Base-by-base conservation (phyloP, 2,888 invertebrate genomes). In the Seladonia tumulorum region DNA sequence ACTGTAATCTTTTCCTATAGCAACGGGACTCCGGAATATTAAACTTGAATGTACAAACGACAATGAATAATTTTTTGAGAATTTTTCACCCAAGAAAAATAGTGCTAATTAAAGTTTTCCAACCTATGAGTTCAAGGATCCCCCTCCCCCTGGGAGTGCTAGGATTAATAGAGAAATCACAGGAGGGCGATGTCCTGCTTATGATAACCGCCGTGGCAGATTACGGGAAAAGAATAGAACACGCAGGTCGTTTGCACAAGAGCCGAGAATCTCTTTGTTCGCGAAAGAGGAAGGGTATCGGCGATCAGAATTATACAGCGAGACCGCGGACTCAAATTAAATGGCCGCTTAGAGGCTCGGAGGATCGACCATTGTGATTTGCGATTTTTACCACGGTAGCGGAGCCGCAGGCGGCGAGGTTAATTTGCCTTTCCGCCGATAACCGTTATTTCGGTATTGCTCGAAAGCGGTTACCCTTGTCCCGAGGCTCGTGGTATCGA, bases 311-410 rank as follows among this genome's bases (percentile, higher is more conserved):
- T 88, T 86, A 73, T 84, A 86, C 83, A 68, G 66, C 68, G 75
- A 72, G 63, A 35, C n/a, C 35, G 57, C 63, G 71, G 80, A 86
- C 82, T 73, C 79, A 84, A 89, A 89, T 89, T 89, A 89, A 89
- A 86, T 86, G 86, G 82, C 81, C 82, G 79, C 72, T 89, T 39
- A 68, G 39, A 68, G 39, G 66, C 35, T 18, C 35, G 75, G 79
- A 79, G 84, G 86, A 78, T 84, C 88, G 83, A 84, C 88, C 89
- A 89, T 89, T 89, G 84, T 89, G 86, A 87, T 89, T 84, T 81
- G 42, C 68, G 45, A 87, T 88, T 82, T 88, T 88, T 88, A 66
- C 86, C 79, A 78, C 84, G 89, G 89, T 88, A 84, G 90, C 86
- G 76, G 71, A 18, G 66, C 74, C 74, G 73, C 70, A 68, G 63